These are phyloP conservation scores for Apus apus DNA, from an alignment of 2,113 vertebrate species.

Conservation along the genomic window DNA sequence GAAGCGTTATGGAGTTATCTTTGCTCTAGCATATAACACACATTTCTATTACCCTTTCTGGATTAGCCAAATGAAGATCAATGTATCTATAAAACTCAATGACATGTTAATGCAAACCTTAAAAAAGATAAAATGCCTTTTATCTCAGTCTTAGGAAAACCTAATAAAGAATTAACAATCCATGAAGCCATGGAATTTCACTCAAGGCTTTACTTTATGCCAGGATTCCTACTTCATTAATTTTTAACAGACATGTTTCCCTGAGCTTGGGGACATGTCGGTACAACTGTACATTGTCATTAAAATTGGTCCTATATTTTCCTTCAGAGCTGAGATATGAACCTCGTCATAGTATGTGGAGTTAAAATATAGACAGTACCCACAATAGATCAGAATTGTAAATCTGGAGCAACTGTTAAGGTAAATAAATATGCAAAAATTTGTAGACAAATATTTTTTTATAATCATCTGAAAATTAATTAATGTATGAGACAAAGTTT, in stretches of 20 bases:
- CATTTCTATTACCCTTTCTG: constrained; percentile 63
- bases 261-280: constrained; percentile 13
- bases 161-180: constrained; percentile 83
- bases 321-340: background rate
- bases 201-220: constrained; percentile 72
- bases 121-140: constrained; percentile 78
- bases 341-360: background rate
- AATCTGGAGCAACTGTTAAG: background rate
- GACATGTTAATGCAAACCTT: constrained; percentile 73
- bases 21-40: constrained; percentile 23
- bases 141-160: constrained; percentile 78
- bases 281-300: background rate
- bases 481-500: background rate
- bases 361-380: background rate
- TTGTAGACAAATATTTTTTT: background rate
- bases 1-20: constrained; percentile 39
- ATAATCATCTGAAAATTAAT: background rate
- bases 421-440: background rate
- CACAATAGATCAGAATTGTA: background rate
- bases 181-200: constrained; percentile 68
- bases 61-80: constrained; percentile 75
- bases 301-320: background rate
- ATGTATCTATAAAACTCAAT: constrained; percentile 72
- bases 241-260: constrained; percentile 66
- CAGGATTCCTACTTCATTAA: constrained; percentile 75